These are phyloP conservation scores for Enteromius unitaeniatus DNA, from an alignment of 2,797 vertebrate genomes.

Conservation along the genomic window DNA sequence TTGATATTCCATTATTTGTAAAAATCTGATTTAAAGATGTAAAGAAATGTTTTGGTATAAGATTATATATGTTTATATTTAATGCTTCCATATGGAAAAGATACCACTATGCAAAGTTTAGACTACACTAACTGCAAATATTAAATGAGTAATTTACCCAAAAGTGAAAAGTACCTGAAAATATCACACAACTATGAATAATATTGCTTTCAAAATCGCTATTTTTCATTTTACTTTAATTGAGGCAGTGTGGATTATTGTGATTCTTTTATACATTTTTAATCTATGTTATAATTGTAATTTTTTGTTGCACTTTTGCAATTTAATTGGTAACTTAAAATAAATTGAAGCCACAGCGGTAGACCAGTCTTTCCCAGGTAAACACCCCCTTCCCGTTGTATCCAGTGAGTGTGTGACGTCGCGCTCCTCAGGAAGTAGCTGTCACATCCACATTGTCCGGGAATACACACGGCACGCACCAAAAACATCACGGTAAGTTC, in stretches of 20 bases:
- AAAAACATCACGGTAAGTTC: slow-evolving; percentile 46
- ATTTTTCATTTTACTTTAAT: neutral
- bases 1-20: neutral
- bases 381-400: neutral
- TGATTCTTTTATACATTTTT: neutral
- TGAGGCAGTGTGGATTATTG: neutral
- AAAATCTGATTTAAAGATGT: neutral
- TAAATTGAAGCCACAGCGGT: too few species aligned
- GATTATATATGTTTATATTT: neutral
- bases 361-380: neutral
- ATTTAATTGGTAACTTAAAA: neutral
- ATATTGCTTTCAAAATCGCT: neutral
- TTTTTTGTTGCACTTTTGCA: neutral
- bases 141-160: neutral
- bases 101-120: neutral
- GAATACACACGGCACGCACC: slow-evolving; percentile 22
- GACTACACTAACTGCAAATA: neutral
- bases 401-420: slow-evolving; percentile 24
- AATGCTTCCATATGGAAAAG: too few species aligned
- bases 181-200: neutral
- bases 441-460: slow-evolving; percentile 34
- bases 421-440: slow-evolving; percentile 51
- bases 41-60: neutral
- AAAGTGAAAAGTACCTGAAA: too few species aligned
- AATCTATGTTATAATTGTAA: neutral